Percentiles rank a stretch among this genome's conserved stretches.
These are phyloP conservation scores for Delphinapterus leucas DNA, from an alignment of 2,113 vertebrate species.

Conservation along the genomic window DNA sequence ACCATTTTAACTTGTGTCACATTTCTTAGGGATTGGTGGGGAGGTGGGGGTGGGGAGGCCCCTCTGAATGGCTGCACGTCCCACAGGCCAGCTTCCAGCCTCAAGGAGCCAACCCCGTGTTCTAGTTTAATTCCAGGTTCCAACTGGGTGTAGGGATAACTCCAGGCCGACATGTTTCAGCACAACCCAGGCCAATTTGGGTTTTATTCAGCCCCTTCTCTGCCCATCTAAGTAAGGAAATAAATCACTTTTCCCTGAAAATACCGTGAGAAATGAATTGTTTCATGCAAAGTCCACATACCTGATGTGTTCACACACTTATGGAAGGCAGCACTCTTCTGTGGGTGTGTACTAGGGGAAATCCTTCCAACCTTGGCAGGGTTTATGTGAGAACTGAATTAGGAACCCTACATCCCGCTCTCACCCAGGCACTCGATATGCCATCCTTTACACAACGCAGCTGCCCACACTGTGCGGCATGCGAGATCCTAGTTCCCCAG, in stretches of 20 bases:
- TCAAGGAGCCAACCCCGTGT: not conserved
- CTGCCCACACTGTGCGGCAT: not conserved
- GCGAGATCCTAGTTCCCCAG: not conserved
- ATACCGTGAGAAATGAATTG: not conserved
- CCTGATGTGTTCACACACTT: not conserved
- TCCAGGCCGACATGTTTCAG: not conserved
- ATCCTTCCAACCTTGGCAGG: rapidly evolving
- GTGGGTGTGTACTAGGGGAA: not conserved
- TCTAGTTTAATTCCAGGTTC: not conserved
- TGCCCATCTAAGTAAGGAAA: not conserved
- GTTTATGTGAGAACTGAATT: not conserved
- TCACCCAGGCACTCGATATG: not conserved
- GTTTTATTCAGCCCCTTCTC: not conserved
- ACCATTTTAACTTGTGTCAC: not conserved
- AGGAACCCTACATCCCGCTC: not conserved
- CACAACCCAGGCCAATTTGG: not conserved
- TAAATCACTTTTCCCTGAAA: not conserved
- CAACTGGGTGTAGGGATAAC: not conserved
- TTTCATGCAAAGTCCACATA: not conserved
- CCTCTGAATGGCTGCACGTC: not conserved
- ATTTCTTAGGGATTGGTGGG: not conserved
- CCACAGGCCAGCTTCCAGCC: not conserved
- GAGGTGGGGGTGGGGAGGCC: not conserved
- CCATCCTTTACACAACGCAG: not conserved
- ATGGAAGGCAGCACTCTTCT: not conserved